Evolutionary conservation across 2,113 vertebrate species (phyloP).

Genomic region (Bubo scandiacus): DNA sequence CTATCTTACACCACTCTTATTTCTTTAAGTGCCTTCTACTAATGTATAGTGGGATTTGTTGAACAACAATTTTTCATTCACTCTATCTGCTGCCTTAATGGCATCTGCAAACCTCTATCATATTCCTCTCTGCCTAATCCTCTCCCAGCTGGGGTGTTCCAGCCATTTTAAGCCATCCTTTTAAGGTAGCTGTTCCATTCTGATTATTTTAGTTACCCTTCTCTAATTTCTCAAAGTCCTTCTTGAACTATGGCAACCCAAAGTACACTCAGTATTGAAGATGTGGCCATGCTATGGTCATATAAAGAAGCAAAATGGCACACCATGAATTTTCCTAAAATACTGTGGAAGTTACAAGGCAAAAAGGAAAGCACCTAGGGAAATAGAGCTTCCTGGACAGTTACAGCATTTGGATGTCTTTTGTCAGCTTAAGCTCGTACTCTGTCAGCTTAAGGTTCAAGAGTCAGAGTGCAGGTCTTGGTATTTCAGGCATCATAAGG

Average conservation of each 20-base stretch:
- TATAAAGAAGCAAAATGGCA: not conserved
- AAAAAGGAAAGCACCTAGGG: not conserved
- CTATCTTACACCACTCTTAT: not conserved
- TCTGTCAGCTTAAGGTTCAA: not conserved
- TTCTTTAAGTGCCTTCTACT: not conserved
- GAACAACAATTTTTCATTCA: not conserved
- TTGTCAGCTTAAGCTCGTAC: not conserved
- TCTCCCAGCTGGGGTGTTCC: not conserved
- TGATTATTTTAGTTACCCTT: not conserved
- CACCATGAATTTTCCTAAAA: not conserved
- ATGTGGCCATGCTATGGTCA: not conserved
- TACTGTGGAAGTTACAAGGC: not conserved
- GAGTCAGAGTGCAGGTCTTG: not conserved
- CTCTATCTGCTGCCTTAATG: not conserved
- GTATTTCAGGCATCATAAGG: not conserved
- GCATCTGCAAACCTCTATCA: not conserved
- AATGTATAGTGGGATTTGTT: not conserved
- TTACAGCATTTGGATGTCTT: not conserved
- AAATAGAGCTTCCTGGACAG: not conserved
- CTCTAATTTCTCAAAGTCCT: not conserved
- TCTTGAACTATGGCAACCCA: not conserved
- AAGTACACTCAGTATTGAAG: not conserved
- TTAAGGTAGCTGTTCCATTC: not conserved
- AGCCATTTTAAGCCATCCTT: not conserved
- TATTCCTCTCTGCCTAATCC: not conserved